Evolutionary conservation across 2,888 invertebrate species (phyloP), one percentile per base, ranked within the genome.

Genomic region (Drosophila paramelanica): DNA sequence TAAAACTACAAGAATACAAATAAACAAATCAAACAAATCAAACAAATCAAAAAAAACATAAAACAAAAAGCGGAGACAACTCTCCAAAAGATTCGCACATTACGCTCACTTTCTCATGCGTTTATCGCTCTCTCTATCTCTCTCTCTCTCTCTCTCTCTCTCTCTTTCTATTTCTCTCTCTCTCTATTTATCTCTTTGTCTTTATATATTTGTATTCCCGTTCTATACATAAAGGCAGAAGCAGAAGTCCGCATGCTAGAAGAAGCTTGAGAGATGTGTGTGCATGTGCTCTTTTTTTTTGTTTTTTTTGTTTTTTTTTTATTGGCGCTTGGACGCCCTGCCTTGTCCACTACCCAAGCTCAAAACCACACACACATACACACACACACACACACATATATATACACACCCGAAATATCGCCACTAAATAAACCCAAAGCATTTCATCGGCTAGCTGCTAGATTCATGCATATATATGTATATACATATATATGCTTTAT

Each of bases 81-180:
- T 27, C 51, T 41, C 36, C 17, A 36, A 46, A 39, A 41, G 27
- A 41, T 49, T 45, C 46, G 39, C 55, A 58, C 57, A 67, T 75
- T 55, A 57, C 13, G 57, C 71, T 75, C 61, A 60, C 58, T 51
- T 39, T 62, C 74, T 68, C 70, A 66, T 77, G 71, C 45, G 73
- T 51, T 70, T 76, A 70, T 74, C 71, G 73, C 77, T 77, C 55
- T 75, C 7, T 62, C 6, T 60, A 31, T 64, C 38, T 71, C 25
- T 64, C 36, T 23, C 27, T 31, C 39, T 36, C 33, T 42, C 13
- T 39, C 58, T 23, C 27, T 41, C 25, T 20, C 7, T 39, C 23
- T 38, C 36, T 52, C 11, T n/a, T n/a, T 62, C 6, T 60, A 31
- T 64, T 31, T 71, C 25, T 64, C 36, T 23, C 33, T 31, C 39